A percentile compares a stretch with the other conserved stretches of the same genome.
Conservation (phyloP, 1,140 invertebrate species). For the Kradibia gibbosae region DNA sequence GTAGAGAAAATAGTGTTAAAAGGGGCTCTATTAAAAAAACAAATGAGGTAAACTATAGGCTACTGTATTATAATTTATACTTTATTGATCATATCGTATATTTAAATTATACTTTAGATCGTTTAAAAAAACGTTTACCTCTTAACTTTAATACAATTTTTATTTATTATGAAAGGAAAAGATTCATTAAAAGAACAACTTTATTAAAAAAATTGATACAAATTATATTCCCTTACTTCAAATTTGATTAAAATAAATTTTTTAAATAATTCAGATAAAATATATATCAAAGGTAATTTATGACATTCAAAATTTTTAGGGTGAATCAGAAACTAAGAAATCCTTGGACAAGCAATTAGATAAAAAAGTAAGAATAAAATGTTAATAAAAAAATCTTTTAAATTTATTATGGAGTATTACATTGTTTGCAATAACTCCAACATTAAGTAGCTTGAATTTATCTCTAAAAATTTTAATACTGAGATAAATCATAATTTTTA, state of each 20-base stretch:
- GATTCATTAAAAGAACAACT: background rate
- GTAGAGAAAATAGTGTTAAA: constrained; percentile 32
- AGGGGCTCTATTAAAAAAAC: constrained; percentile 26
- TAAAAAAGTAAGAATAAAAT: constrained; percentile 24
- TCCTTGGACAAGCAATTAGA: background rate
- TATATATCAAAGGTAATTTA: background rate
- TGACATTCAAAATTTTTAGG: constrained; percentile 4
- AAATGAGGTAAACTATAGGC: constrained; percentile 30
- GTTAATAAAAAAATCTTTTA: background rate
- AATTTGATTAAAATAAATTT: too few species aligned
- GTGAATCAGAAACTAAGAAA: constrained; percentile 3
- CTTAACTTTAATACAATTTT: background rate
- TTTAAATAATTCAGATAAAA: too few species aligned
- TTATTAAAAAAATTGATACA: constrained; percentile 36
- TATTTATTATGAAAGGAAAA: background rate
- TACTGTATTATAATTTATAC: background rate
- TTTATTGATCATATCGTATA: too few species aligned
- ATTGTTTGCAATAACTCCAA: constrained; percentile 4
- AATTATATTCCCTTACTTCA: background rate
- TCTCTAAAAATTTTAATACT: too few species aligned
- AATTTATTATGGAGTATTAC: constrained; percentile 11
- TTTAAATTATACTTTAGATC: background rate
- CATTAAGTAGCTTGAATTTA: too few species aligned
- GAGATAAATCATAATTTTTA: too few species aligned
- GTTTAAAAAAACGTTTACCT: background rate